Evolutionary conservation across 2,797 vertebrate species (phyloP), one percentile per base, ranked within the genome.

Genomic region (Odontamblyopus rebecca): DNA sequence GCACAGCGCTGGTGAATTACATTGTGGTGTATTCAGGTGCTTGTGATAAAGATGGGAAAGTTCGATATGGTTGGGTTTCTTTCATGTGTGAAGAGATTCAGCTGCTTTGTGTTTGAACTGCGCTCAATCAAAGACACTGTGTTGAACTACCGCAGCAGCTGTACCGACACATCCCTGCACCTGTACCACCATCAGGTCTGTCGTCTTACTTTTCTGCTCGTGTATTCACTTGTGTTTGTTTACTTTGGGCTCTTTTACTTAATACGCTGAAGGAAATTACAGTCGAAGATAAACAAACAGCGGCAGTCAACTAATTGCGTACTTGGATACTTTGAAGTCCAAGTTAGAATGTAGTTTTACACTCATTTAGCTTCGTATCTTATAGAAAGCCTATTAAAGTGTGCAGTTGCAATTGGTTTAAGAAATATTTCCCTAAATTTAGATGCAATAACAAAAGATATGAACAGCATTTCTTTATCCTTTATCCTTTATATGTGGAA

Each of bases 41-140:
- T 51, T 67, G 12, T 61, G 56, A 67, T 38, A 77, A 51, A 79
- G 78, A 89, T 85, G 82, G 73, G 75, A 77, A 86, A 78, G 79
- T 82, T 77, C 88, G 89, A 89, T 88, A 89, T 81, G 70, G 16
- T 60, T 76, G 79, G 81, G 73, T 0, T 54, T 79, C 86, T 88
- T 88, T 91, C 86, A 86, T 86, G 79, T 62, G 79, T 81, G 85
- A 86, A 81, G 71, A 84, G 85, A 89, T 87, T 86, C 77, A 86
- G 69, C 82, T 86, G 86, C 81, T 86, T 79, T 89, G 85, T 73
- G 86, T 91, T 91, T 91, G 88, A 90, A 89, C 85, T 86, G 72
- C 67, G 69, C 64, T 67, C 78, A 86, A 76, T 89, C 88, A 88
- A 83, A 89, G 88, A 68, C 78, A n/a, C 74, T 73, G 74, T 77